Evolutionary conservation across 1,140 invertebrate species (phyloP).

Genomic region (Drosophila navojoa): DNA sequence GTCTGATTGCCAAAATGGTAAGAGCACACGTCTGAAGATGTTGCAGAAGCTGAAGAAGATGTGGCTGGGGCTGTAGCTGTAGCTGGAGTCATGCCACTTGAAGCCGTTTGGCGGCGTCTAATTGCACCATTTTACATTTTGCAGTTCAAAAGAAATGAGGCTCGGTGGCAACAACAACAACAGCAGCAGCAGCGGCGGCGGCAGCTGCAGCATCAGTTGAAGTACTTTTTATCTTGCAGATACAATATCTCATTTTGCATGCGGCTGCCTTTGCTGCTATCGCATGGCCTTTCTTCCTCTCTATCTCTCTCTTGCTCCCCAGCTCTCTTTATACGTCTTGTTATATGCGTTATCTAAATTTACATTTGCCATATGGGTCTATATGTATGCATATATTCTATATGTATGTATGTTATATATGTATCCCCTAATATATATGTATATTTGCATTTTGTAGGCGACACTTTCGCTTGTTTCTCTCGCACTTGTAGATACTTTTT

Average conservation of each 20-base stretch:
- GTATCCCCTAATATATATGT: not conserved
- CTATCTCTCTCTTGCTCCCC: not conserved
- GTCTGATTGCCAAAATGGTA: constrained; percentile 69
- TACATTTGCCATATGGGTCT: constrained; percentile 50
- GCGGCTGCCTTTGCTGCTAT: constrained; percentile 43
- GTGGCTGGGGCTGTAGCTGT: not conserved
- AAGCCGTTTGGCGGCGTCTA: constrained; percentile 56
- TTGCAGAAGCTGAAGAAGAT: constrained; percentile 21
- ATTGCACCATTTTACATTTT: constrained; percentile 74
- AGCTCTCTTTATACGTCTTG: constrained; percentile 2
- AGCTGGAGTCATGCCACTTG: constrained; percentile 49
- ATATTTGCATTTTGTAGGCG: constrained; percentile 34
- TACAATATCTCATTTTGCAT: constrained; percentile 62
- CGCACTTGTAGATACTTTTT: constrained; percentile 22
- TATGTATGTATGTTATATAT: constrained; percentile 18
- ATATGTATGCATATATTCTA: not conserved
- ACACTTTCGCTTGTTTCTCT: constrained; percentile 56
- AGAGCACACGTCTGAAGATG: constrained; percentile 62
- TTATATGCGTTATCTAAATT: constrained; percentile 68
- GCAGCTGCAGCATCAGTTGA: constrained; percentile 21
- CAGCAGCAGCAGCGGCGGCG: constrained; percentile 7
- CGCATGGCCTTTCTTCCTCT: not conserved
- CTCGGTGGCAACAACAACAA: constrained; percentile 18
- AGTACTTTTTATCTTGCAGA: constrained; percentile 62
- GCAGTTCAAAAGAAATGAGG: constrained; percentile 68